Percentiles rank a stretch among this genome's conserved stretches.
Evolutionary conservation across 2,888 invertebrate species (phyloP).

Genomic region (Belgica antarctica): DNA sequence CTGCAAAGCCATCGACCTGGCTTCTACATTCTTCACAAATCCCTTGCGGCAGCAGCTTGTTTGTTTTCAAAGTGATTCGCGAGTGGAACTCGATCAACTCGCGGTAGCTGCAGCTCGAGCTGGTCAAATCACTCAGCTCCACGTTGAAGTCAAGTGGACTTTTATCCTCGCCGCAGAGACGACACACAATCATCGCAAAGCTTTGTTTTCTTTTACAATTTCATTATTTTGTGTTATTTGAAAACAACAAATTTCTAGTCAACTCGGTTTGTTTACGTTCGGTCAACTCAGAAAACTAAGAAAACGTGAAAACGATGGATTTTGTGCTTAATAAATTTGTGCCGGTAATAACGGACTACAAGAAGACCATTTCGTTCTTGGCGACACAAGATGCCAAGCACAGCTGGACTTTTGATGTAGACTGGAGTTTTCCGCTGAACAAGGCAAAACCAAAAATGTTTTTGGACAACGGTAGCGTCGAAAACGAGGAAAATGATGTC

Average conservation of each 20-base stretch:
- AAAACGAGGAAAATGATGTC: conserved; percentile 1
- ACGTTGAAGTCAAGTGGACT: not conserved
- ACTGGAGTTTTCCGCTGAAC: conserved; percentile 15
- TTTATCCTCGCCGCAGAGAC: not conserved
- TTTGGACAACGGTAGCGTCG: conserved; percentile 21
- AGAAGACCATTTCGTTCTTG: conserved; percentile 8
- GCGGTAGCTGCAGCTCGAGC: not conserved
- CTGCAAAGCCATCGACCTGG: conserved; percentile 1
- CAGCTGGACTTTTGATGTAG: conserved; percentile 15
- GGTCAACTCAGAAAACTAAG: not conserved
- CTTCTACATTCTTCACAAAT: conserved; percentile 6
- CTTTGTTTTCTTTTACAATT: not conserved
- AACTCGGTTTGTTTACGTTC: not conserved
- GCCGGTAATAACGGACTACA: not conserved
- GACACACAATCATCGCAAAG: not conserved
- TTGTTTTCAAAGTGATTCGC: not conserved
- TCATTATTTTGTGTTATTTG: not conserved
- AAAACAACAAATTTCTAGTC: not conserved
- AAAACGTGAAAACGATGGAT: conserved; percentile 23
- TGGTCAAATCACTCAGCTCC: not conserved
- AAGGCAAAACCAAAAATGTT: conserved; percentile 14
- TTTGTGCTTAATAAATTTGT: not conserved
- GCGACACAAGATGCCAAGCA: not conserved
- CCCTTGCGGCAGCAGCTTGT: conserved; percentile 17
- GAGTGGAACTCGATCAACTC: not conserved